phyloP scores from a whole-genome alignment of 2,888 invertebrate species.

The Lumbricus terrestris region DNA sequence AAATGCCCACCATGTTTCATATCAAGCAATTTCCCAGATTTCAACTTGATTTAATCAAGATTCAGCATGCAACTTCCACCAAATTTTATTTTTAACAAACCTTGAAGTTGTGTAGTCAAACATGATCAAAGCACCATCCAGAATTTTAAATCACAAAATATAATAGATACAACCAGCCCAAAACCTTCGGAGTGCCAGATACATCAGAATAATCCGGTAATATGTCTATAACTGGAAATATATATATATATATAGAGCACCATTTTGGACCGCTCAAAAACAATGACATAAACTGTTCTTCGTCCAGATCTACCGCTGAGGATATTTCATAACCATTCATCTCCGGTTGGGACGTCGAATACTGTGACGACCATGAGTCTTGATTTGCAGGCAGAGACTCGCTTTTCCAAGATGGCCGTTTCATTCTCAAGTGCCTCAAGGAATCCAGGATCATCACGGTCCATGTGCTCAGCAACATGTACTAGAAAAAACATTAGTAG shows the following conservation, averaged over 20 bases:
- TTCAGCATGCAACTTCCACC: neutral
- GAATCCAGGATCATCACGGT: constrained; percentile 61
- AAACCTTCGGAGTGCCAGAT: neutral
- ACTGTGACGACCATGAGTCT: constrained; percentile 64
- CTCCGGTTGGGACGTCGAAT: constrained; percentile 36
- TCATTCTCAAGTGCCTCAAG: constrained; percentile 64
- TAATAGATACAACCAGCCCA: neutral
- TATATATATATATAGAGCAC: neutral
- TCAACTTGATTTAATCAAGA: neutral
- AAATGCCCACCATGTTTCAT: neutral
- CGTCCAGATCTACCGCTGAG: neutral
- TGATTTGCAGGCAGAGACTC: constrained; percentile 65
- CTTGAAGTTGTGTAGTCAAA: neutral
- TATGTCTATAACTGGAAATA: neutral
- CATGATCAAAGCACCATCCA: neutral
- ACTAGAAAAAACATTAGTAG: constrained; percentile 52
- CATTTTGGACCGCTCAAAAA: neutral
- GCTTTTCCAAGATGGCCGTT: constrained; percentile 64
- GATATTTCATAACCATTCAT: neutral
- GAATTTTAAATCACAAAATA: neutral
- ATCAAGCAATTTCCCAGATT: neutral
- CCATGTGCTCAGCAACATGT: constrained; percentile 63
- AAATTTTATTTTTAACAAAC: neutral
- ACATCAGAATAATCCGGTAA: neutral
- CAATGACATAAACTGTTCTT: neutral